Base-by-base conservation (phyloP, 2,113 vertebrate genomes). In the Phalacrocorax pelagicus region DNA sequence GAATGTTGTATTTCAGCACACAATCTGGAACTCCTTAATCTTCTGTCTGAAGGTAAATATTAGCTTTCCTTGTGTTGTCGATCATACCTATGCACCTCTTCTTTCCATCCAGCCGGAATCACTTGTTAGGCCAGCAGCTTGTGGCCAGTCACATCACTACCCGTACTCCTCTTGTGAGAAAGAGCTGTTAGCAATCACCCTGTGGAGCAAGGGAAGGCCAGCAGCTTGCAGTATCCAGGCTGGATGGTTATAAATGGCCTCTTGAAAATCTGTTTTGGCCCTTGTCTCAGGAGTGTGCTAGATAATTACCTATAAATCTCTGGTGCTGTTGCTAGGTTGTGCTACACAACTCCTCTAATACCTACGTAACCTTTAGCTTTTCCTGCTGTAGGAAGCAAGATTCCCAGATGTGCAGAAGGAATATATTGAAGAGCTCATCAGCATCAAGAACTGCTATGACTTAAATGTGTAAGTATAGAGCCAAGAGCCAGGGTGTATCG, bases 401-500 rank as follows among this genome's bases (percentile, higher is more conserved):
- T 98, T 98, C 88, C 98, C 98, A 90, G 98, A 98, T 95, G 98
- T 97, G 93, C 97, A 95, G 85, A 96, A 96, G 88, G 98, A 98
- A 16, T 98, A 98, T 92, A 95, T 98, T 87, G 97, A 98, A 78
- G 98, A 98, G 96, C 88, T 98, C 61, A 98, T 98, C 96, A 98
- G 92, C 86, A 86, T 97, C 89, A 98, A 98, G 95, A 98, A 98
- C 95, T 98, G 97, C 62, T 98, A 97, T 89, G 98, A 98, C 92
- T 98, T 98, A 97, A 98, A 98, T 96, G 98, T 98, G 98, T 98
- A 97, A 98, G 98, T 98, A 92, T 5, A 70, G 44, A 38, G 58
- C 30, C 32, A 24, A 61, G 66, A 51, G 26, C 36, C 44, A 23
- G 9, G 12, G 54, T 65, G 46, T 73, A 27, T 49, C 46, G 5